phyloP scores from a whole-genome alignment of 1,140 invertebrate species.

The Melitaea cinxia region DNA sequence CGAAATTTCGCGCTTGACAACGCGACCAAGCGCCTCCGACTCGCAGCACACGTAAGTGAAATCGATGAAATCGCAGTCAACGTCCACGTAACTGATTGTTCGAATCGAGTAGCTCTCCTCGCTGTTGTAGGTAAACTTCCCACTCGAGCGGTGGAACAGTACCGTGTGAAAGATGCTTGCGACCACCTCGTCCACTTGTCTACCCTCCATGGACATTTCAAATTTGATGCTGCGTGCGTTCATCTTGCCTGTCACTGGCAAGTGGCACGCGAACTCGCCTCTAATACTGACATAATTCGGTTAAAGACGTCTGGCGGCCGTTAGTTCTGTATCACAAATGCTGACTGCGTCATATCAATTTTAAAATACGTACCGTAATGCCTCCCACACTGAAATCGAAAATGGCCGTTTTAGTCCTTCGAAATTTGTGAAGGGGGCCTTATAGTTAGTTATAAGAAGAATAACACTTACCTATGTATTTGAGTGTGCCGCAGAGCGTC shows the following conservation, averaged over 20 bases:
- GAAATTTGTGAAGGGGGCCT: constrained; percentile 17
- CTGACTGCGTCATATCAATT: constrained; percentile 59
- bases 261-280: constrained; percentile 40
- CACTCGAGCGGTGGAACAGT: constrained; percentile 95
- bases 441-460: neutral
- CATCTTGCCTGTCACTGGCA: constrained; percentile 84
- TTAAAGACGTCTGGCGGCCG: constrained; percentile 43
- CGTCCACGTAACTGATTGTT: constrained; percentile 96
- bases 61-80: constrained; percentile 98
- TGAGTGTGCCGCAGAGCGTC: constrained; percentile 95
- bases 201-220: constrained; percentile 94
- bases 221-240: constrained; percentile 94
- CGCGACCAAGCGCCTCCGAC: constrained; percentile 88
- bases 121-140: constrained; percentile 97
- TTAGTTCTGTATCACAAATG: constrained; percentile 27
- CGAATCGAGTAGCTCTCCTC: constrained; percentile 97
- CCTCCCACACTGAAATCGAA: constrained; percentile 75
- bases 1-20: constrained; percentile 90
- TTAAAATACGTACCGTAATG: constrained; percentile 59
- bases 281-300: constrained; percentile 53
- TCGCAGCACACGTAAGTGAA: constrained; percentile 98
- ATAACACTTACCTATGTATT: constrained; percentile 93
- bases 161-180: constrained; percentile 97
- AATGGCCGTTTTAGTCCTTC: constrained; percentile 65
- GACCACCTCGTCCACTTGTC: constrained; percentile 97